phyloP scores from a whole-genome alignment of 1,140 invertebrate species.

The Drosophila varians region DNA sequence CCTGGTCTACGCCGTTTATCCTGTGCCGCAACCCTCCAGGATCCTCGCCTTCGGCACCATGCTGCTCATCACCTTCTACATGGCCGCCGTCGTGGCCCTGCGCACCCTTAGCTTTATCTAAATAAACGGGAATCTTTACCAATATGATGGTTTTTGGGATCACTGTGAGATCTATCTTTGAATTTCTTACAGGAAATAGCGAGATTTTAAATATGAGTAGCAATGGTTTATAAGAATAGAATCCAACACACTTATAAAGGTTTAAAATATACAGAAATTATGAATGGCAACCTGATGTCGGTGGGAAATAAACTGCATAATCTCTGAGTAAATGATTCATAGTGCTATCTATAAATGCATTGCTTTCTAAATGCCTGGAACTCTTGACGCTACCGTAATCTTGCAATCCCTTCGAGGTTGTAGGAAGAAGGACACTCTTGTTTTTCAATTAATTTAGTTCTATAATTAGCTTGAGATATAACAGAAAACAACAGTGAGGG shows the following conservation, averaged over 20 bases:
- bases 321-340: background rate
- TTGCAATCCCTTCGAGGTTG: background rate
- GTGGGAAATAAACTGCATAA: too few species aligned
- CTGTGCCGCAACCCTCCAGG: constrained; percentile 86
- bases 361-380: background rate
- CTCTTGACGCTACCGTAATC: background rate
- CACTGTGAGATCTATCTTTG: too few species aligned
- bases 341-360: background rate
- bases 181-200: too few species aligned
- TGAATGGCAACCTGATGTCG: background rate
- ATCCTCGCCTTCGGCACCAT: constrained; percentile 85
- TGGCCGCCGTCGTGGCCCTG: constrained; percentile 83
- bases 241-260: background rate
- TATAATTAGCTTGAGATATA: constrained; percentile 73
- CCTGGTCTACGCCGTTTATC: constrained; percentile 85
- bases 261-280: background rate
- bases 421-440: constrained; percentile 13
- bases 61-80: constrained; percentile 84
- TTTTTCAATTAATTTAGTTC: constrained; percentile 62
- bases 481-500: constrained; percentile 51
- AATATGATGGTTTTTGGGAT: background rate
- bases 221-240: too few species aligned
- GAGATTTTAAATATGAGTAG: too few species aligned
- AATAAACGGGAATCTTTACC: background rate
- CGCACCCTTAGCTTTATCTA: constrained; percentile 63